Evolutionary conservation across 1,140 invertebrate genomes (phyloP), one percentile per base, ranked within the genome.

Genomic region (Neodiprion pinetum): DNA sequence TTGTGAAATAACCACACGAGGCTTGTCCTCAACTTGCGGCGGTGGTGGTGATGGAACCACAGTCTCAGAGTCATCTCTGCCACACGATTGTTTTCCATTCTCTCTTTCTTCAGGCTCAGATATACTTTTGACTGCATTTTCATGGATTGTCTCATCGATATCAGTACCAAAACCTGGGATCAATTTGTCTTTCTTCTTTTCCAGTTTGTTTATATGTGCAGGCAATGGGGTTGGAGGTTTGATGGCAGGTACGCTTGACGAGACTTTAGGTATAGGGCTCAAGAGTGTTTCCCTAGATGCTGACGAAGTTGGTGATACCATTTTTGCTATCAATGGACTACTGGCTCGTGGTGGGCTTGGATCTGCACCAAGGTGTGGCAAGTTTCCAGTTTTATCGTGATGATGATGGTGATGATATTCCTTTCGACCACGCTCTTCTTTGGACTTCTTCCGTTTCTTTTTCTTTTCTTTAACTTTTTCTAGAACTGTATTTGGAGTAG

Each of bases 1-100:
- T 87, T 97, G 95, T 1, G 95, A 97, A 78, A 97, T 97, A 0
- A 95, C 91, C 1, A 95, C 93, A 66, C 95, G 90, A 0, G 94
- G 93, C 81, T 96, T 96, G 76, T 96, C 94, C 76, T 94, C 93
- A 1, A 88, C 80, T 80, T 92, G 83, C 2, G 83, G 75, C 0
- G 86, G 85, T 48, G 85, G 83, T 7, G 84, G 82, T 8, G 80
- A 77, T 0, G 84, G 73, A 0, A 80, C 75, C 5, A 82, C 66
- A 72, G 80, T 80, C 49, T 89, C 87, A 7, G 81, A 61, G 48
- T 87, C 83, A 48, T 88, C 82, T 75, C 87, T 79, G 49, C 78
- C 81, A 11, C 83, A 79, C 7, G 89, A 76, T 76, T 88, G 79
- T 75, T 86, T n/a, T 78, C 78, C 66, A 83, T 81, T 80, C 8